phyloP scores from a whole-genome alignment of 2,797 vertebrate species.

The Sebastes nivosus region DNA sequence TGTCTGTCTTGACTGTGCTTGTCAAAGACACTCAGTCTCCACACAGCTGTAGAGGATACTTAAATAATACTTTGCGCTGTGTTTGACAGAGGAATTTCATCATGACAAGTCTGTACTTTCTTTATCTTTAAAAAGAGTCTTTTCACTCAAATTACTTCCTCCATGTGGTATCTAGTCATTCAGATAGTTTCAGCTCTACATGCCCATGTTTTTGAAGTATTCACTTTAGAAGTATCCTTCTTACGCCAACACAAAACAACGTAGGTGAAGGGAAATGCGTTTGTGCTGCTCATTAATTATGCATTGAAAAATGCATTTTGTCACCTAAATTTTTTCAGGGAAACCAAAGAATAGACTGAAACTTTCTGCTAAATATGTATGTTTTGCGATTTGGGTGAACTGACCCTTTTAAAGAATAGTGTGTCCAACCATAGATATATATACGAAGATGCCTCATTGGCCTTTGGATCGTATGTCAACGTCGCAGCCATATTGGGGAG shows the following conservation, averaged over 20 bases:
- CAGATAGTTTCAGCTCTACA: not conserved
- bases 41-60: not conserved
- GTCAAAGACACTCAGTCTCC: slow-evolving; percentile 10
- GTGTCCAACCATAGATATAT: too few relatives aligned
- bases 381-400: too few relatives aligned
- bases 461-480: too few relatives aligned
- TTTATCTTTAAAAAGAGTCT: not conserved
- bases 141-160: not conserved
- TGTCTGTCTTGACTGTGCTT: slow-evolving; percentile 16
- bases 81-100: not conserved
- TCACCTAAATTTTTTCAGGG: too few relatives aligned
- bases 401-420: too few relatives aligned
- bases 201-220: not conserved
- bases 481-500: too few relatives aligned
- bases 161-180: not conserved
- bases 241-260: not conserved
- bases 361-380: too few relatives aligned
- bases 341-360: too few relatives aligned
- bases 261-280: too few relatives aligned
- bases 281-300: too few relatives aligned
- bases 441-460: too few relatives aligned
- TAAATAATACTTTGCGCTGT: not conserved
- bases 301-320: too few relatives aligned
- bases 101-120: not conserved
- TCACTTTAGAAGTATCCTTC: not conserved